Base-by-base conservation (phyloP, 1,140 invertebrate species). In the Copidosoma floridanum region DNA sequence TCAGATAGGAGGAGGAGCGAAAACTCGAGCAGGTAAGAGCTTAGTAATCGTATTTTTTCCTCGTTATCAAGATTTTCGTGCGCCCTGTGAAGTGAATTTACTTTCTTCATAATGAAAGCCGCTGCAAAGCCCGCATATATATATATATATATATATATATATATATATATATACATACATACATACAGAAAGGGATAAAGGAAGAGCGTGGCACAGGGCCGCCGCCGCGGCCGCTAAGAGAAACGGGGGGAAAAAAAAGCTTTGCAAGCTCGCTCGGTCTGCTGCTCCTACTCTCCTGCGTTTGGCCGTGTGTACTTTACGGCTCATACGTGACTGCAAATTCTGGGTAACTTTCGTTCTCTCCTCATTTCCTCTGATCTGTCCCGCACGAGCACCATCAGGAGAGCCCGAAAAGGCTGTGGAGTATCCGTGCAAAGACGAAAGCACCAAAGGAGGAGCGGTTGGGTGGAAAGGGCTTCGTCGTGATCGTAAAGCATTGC, bases 41-140 rank as follows among this genome's bases (percentile, higher is more conserved):
- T 66, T 56, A 56, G 68, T 65, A 68, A 66, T 65, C 64, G 65
- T 69, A 68, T 68, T 68, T 71, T 71, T 68, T 70, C 32, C 61
- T 64, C 59, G 56, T 68, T 69, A 69, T 71, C 68, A 66, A 67
- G 66, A 71, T 71, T 71, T 71, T 58, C 66, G 64, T 69, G 61
- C 68, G 60, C 58, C 61, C 68, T 55, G 51, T 63, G 65, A 71
- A 71, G 66, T 72, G 69, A 75, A 75, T 75, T 75, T 75, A 73
- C 71, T 72, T 68, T 68, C 71, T 71, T 75, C 71, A 75, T 75
- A 72, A 75, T 69, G 70, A 72, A 73, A 73, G 65, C 70, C 65
- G 61, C n/a, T n/a, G n/a, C n/a, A n/a, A n/a, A n/a, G n/a, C n/a
- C n/a, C 65, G 63, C 61, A 65, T 63, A 57, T 56, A 65, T 50